phyloP scores from a whole-genome alignment of 1,140 invertebrate genomes.

The Megalonaias nervosa region DNA sequence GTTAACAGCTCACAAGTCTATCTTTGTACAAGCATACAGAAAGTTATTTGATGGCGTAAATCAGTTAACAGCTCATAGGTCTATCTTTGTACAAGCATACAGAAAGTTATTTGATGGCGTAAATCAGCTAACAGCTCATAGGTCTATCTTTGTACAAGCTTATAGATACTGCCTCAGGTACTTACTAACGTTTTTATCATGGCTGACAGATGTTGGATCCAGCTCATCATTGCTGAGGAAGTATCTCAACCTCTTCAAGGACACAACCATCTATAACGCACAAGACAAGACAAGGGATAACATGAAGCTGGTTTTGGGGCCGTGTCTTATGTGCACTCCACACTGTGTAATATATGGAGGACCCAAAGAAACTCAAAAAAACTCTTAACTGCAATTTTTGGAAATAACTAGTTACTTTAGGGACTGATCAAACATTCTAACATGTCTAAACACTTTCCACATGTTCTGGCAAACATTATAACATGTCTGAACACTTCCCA shows the following conservation, averaged over 20 bases:
- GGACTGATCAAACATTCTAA: no score
- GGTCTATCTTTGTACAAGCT: no score
- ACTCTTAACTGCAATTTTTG: no score
- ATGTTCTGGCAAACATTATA: no score
- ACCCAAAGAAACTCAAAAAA: no score
- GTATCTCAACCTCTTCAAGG: slow-evolving; percentile 61
- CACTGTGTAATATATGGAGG: no score
- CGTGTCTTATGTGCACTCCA: no score
- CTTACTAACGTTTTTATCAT: slow-evolving; percentile 46
- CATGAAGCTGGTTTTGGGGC: slow-evolving; percentile 60
- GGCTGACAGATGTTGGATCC: slow-evolving; percentile 51
- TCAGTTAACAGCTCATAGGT: not conserved
- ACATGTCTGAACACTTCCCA: no score
- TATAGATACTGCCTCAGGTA: not conserved
- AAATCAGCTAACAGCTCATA: not conserved
- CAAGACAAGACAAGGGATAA: not conserved
- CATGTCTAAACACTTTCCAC: no score
- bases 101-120: not conserved
- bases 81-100: no score
- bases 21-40: not conserved
- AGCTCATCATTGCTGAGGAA: slow-evolving; percentile 67
- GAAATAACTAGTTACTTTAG: no score
- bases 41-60: not conserved
- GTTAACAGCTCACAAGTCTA: not conserved
- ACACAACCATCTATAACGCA: slow-evolving; percentile 63